Evolutionary conservation across 1,140 invertebrate genomes (phyloP).

Genomic region (Holcopasites calliopsidis): DNA sequence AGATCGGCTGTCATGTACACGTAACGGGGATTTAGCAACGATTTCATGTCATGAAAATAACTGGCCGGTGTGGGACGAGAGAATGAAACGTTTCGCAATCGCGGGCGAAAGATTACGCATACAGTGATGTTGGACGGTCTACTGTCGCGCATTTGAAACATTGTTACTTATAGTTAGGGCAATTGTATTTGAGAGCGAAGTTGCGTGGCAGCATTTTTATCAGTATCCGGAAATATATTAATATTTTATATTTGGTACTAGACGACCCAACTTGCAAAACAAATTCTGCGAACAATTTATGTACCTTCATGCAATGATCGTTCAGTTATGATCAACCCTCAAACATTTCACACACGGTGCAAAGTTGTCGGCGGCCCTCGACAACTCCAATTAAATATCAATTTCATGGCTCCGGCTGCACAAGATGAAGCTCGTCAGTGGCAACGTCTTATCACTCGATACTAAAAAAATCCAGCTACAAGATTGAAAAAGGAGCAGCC

Average conservation of each 20-base stretch:
- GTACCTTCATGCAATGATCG: no score
- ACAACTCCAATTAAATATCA: constrained; percentile 66
- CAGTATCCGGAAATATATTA: no score
- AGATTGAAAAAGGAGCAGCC: no score
- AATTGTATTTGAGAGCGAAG: neutral
- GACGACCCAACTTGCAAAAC: no score
- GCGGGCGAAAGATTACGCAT: constrained; percentile 1
- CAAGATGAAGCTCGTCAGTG: constrained; percentile 49
- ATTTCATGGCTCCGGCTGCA: constrained; percentile 71
- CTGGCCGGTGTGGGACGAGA: constrained; percentile 18
- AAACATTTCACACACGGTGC: constrained; percentile 37
- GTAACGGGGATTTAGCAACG: constrained; percentile 10
- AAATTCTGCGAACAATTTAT: no score
- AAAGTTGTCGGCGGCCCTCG: constrained; percentile 27
- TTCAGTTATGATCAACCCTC: constrained; percentile 1
- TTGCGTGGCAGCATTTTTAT: no score
- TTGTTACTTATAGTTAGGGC: neutral
- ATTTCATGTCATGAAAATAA: constrained; percentile 12
- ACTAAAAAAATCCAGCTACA: no score
- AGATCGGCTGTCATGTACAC: neutral
- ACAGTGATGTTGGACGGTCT: neutral
- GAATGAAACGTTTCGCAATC: constrained; percentile 34
- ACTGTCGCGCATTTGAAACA: neutral
- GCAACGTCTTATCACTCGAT: constrained; percentile 40
- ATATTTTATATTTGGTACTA: no score